Conservation (phyloP, 2,888 invertebrate genomes). For the Agrotis clavis region DNA sequence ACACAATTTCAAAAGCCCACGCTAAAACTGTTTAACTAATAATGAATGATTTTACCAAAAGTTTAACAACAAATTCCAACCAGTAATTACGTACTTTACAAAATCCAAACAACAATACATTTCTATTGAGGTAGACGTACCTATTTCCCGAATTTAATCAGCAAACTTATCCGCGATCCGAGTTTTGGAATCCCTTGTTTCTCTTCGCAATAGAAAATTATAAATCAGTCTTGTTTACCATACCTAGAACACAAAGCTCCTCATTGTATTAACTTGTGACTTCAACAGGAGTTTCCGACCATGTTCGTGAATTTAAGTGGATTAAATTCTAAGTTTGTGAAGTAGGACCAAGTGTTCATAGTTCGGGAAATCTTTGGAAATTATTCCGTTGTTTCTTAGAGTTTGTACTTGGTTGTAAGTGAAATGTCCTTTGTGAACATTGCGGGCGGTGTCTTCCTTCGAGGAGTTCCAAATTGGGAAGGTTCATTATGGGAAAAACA, state of each 20-base stretch:
- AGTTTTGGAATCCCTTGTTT: slow-evolving; percentile 27
- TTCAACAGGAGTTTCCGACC: slow-evolving; percentile 73
- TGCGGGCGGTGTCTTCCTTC: slow-evolving; percentile 1
- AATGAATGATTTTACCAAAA: slow-evolving; percentile 19
- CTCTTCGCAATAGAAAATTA: slow-evolving; percentile 60
- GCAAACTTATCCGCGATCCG: slow-evolving; percentile 37
- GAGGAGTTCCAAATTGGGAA: background rate
- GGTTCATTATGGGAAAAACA: background rate
- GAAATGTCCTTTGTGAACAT: slow-evolving; percentile 24
- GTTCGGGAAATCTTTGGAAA: slow-evolving; percentile 64
- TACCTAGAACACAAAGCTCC: slow-evolving; percentile 77
- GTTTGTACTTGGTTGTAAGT: slow-evolving; percentile 32
- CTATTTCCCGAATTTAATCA: slow-evolving; percentile 35
- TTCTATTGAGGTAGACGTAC: slow-evolving; percentile 16
- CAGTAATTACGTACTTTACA: slow-evolving; percentile 17
- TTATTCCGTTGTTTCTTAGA: slow-evolving; percentile 55
- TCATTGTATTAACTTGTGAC: slow-evolving; percentile 82
- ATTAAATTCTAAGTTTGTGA: slow-evolving; percentile 79
- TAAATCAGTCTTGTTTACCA: slow-evolving; percentile 61
- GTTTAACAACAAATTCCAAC: slow-evolving; percentile 14
- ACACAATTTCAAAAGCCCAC: background rate
- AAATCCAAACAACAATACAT: slow-evolving; percentile 30
- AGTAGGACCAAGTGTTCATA: slow-evolving; percentile 66
- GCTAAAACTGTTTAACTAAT: background rate
- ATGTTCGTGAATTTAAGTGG: slow-evolving; percentile 83